These are phyloP conservation scores for Prionailurus bengalensis DNA, from an alignment of 2,113 vertebrate species.

Conservation along the genomic window DNA sequence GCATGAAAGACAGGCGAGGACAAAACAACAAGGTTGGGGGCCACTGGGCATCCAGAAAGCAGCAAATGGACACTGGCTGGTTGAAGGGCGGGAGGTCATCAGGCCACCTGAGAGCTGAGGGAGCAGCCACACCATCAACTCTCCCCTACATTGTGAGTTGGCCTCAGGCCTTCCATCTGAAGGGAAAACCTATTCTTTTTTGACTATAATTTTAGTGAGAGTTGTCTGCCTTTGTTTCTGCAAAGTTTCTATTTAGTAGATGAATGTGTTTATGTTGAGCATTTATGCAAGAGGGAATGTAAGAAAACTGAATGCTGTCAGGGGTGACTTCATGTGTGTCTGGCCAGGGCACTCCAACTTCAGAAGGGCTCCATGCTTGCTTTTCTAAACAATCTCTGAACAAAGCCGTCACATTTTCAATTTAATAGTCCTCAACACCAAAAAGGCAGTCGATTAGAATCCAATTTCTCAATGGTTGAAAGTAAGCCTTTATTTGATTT, in stretches of 20 bases:
- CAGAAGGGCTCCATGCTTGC: not conserved
- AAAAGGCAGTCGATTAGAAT: not conserved
- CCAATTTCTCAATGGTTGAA: not conserved
- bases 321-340: not conserved
- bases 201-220: not conserved
- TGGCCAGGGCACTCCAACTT: accelerated
- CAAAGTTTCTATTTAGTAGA: too few relatives aligned
- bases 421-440: not conserved
- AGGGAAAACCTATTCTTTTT: not conserved
- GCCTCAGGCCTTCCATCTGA: not conserved
- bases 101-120: not conserved
- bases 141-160: not conserved
- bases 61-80: not conserved
- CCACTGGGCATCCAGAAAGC: not conserved
- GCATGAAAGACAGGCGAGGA: not conserved
- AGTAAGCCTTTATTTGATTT: not conserved
- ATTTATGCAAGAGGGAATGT: not conserved
- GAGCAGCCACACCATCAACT: accelerated
- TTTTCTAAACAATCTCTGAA: not conserved
- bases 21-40: not conserved
- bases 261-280: not conserved
- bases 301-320: not conserved
- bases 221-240: not conserved
- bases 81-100: not conserved
- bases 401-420: not conserved